Evolutionary conservation across 64 coral and sea anemone species (phyloP).

Genomic region (Porites australiensis): DNA sequence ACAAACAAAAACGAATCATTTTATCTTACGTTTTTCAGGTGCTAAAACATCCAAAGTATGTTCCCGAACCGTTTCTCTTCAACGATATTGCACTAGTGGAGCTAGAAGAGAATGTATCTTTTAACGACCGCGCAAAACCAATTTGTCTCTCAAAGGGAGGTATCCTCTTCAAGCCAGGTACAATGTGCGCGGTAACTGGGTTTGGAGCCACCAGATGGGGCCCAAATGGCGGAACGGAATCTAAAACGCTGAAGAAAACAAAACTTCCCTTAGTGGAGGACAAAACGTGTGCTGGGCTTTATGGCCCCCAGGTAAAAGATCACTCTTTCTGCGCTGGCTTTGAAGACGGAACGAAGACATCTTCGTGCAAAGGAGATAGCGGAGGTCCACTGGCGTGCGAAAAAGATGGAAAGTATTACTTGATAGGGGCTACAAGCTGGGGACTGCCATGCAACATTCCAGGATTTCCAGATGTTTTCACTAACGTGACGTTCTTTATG

Average conservation of each 20-base stretch:
- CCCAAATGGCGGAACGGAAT: background rate
- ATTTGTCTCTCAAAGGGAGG: conserved; percentile 23
- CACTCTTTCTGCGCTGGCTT: background rate
- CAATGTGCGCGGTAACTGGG: conserved; percentile 36
- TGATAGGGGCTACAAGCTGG: conserved; percentile 6
- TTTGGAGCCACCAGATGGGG: background rate
- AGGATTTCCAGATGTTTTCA: background rate
- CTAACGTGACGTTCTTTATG: background rate
- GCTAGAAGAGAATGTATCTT: background rate
- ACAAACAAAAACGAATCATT: no score
- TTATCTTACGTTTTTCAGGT: no score
- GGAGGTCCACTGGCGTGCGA: conserved; percentile 45
- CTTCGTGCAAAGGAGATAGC: conserved; percentile 37
- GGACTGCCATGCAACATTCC: conserved; percentile 3
- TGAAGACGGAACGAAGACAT: background rate
- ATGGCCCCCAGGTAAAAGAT: background rate
- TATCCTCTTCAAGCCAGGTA: background rate
- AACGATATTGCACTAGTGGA: conserved; percentile 33
- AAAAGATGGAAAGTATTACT: background rate
- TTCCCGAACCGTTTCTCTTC: no score
- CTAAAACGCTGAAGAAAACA: background rate
- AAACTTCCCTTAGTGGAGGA: background rate
- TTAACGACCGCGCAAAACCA: conserved; percentile 26
- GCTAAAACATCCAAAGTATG: no score
- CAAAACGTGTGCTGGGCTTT: background rate